Conservation (phyloP, 2,888 invertebrate genomes). For the Acrobasis suavella region DNA sequence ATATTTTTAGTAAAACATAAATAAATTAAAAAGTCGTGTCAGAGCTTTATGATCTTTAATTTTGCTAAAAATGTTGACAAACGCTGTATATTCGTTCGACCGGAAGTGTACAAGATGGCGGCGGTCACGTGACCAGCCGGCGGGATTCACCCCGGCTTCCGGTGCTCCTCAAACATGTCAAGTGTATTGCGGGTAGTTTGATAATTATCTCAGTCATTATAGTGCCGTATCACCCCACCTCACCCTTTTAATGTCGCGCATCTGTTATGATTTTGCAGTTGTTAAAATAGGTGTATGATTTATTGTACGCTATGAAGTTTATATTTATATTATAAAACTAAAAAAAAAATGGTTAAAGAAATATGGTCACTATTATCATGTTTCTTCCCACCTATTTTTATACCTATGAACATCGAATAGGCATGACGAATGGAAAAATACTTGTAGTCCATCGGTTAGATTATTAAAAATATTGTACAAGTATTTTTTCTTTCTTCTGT, state of each 20-base stretch:
- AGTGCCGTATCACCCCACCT: slow-evolving; percentile 50
- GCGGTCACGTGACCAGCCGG: slow-evolving; percentile 70
- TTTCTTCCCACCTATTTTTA: too few species aligned
- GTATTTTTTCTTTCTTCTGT: too few species aligned
- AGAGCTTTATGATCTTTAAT: too few species aligned
- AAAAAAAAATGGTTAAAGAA: too few species aligned
- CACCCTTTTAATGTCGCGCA: slow-evolving; percentile 54
- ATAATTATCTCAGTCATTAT: slow-evolving; percentile 66
- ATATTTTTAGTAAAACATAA: too few species aligned
- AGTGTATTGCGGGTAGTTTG: slow-evolving; percentile 74
- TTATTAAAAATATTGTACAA: too few species aligned
- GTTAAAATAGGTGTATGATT: slow-evolving; percentile 20
- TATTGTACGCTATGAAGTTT: neutral
- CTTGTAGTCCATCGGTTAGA: too few species aligned
- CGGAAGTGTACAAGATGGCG: slow-evolving; percentile 80
- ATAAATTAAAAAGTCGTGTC: too few species aligned
- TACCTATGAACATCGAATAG: too few species aligned
- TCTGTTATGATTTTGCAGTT: slow-evolving; percentile 65
- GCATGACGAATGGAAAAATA: too few species aligned
- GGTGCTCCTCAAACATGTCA: slow-evolving; percentile 71
- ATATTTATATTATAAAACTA: too few species aligned
- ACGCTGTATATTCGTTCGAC: slow-evolving; percentile 55
- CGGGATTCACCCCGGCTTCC: slow-evolving; percentile 78
- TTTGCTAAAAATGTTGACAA: slow-evolving; percentile 49
- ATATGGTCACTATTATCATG: too few species aligned